A percentile compares a stretch with the other conserved stretches of the same genome.
phyloP scores from a whole-genome alignment of 2,113 vertebrate genomes.

The Onychorhynchus coronatus region DNA sequence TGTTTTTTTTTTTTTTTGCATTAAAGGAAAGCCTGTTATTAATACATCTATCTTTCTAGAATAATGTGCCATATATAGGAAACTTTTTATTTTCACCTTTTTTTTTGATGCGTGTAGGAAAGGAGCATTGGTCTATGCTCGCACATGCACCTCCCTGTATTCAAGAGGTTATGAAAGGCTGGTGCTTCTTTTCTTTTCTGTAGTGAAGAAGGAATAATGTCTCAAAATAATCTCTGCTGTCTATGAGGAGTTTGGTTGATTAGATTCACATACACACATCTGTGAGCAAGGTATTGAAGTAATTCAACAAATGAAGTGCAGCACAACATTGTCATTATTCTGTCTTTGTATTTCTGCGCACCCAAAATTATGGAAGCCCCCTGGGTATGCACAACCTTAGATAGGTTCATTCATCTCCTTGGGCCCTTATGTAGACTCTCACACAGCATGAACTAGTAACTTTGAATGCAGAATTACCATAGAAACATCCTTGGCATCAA shows the following conservation, averaged over 20 bases:
- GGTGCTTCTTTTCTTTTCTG: not conserved
- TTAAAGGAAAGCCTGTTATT: not conserved
- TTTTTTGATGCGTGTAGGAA: not conserved
- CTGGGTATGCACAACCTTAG: slow-evolving; percentile 28
- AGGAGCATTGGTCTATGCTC: not conserved
- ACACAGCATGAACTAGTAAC: not conserved
- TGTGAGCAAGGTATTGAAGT: slow-evolving; percentile 55
- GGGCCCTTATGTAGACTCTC: not conserved
- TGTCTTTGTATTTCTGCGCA: not conserved
- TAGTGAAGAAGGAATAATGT: not conserved
- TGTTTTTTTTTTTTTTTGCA: not conserved
- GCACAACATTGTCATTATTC: slow-evolving; percentile 37
- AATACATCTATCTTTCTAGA: not conserved
- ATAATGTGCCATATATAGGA: not conserved
- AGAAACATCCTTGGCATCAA: slow-evolving; percentile 48
- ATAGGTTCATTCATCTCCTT: slow-evolving; percentile 39
- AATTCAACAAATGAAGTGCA: slow-evolving; percentile 41
- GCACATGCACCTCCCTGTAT: not conserved
- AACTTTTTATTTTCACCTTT: not conserved
- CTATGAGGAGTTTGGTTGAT: slow-evolving; percentile 9
- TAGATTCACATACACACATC: slow-evolving; percentile 20
- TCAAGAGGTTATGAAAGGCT: not conserved
- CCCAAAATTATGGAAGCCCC: slow-evolving; percentile 33
- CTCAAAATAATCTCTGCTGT: slow-evolving; percentile 27
- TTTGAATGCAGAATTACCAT: slow-evolving; percentile 26